Evolutionary conservation across 2,888 invertebrate genomes (phyloP).

Genomic region (Tetropium fuscum): DNA sequence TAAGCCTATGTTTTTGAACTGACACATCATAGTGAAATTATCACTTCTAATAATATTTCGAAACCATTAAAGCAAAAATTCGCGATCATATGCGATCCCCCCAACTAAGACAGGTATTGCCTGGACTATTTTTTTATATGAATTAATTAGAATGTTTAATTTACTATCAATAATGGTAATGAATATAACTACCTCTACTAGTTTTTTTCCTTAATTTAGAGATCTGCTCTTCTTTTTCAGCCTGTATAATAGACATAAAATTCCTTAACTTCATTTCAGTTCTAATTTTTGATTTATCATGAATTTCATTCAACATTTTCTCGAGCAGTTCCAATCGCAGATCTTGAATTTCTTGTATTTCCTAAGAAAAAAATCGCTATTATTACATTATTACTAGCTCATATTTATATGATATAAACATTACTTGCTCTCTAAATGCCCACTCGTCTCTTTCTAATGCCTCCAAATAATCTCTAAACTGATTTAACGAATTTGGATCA

Average conservation of each 20-base stretch:
- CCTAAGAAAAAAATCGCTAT: conserved; percentile 62
- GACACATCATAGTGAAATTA: no score
- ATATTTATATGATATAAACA: not conserved
- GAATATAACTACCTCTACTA: conserved; percentile 65
- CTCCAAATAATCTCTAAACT: conserved; percentile 74
- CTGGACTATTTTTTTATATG: no score
- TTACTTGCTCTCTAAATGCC: conserved; percentile 82
- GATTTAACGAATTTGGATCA: conserved; percentile 70
- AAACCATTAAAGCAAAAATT: no score
- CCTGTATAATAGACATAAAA: conserved; percentile 68
- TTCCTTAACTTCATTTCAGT: conserved; percentile 68
- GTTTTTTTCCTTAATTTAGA: conserved; percentile 68
- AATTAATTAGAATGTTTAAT: no score
- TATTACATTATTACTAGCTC: no score
- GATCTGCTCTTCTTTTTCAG: conserved; percentile 71
- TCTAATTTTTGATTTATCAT: conserved; percentile 65
- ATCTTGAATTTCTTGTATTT: conserved; percentile 79
- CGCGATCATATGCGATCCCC: no score
- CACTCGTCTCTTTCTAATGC: conserved; percentile 88
- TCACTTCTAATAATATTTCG: no score
- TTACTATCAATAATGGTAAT: not conserved
- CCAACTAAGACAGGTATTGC: no score
- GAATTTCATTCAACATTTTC: conserved; percentile 70
- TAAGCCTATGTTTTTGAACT: no score
- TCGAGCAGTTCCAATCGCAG: conserved; percentile 78